Evolutionary conservation across 2,888 invertebrate species (phyloP), one percentile per base, ranked within the genome.

Genomic region (Pachycephus smyrnensis): DNA sequence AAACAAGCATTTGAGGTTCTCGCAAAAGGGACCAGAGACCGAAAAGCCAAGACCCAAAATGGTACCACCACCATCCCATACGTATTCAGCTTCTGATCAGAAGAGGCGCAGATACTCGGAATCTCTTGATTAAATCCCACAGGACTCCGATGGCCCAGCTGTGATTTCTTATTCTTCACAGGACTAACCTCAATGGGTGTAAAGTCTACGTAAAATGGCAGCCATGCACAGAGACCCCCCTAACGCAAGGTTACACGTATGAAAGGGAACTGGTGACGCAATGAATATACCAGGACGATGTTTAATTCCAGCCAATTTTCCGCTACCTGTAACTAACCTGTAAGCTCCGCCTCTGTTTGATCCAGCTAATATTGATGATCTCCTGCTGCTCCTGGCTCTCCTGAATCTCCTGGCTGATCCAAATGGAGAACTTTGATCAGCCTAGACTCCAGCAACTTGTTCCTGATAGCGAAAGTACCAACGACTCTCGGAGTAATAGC

Each of bases 221-320:
- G 55, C 23, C 55, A 9, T 55, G 23, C 6, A 55, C 23, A 9
- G 55, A 23, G 55, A 55, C 9, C 55, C 55, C 23, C 55, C 15
- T n/a, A 15, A 55, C 55, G 55, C 55, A 31, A 12, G 71, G 71
- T 9, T 32, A 1, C 71, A 31, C 32, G 31, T 33, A 32, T 74
- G 74, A 74, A 74, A 35, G 74, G 74, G 23, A 33, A 32, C 74
- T 33, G 74, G 74, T 73, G 32, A 79, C 78, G 23, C 55, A 35
- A 75, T 80, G 74, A 83, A 82, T 79, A 75, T 77, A 77, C 78
- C 55, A 80, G 73, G 30, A 77, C 68, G 75, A 77, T 79, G 73
- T 85, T 82, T 80, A 81, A 81, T 85, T 85, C 76, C 40, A 76
- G 76, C 12, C 69, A 33, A 76, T 71, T 71, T 71, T 12, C 1